These are phyloP conservation scores for Leptopterna dolabrata DNA, from an alignment of 2,888 invertebrate species.

Conservation along the genomic window DNA sequence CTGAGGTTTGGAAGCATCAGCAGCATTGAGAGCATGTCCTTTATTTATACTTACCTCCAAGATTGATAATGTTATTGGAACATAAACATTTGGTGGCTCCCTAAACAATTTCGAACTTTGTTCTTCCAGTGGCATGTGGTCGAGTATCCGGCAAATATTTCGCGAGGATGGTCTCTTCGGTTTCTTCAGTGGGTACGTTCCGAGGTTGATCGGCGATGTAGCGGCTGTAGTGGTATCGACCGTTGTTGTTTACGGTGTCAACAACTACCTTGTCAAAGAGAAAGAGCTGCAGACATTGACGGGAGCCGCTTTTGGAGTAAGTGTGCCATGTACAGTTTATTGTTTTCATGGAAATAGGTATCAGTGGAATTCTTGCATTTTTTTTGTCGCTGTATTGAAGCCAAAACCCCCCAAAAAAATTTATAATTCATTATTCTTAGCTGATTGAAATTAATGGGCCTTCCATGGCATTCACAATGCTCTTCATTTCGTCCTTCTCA, in stretches of 20 bases:
- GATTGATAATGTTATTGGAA: not conserved
- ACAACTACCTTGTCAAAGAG: conserved; percentile 83
- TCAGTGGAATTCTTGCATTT: no score
- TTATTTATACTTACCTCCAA: no score
- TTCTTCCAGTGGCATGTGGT: conserved; percentile 74
- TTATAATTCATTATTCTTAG: not conserved
- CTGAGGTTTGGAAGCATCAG: no score
- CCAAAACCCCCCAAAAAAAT: no score
- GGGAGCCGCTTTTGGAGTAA: conserved; percentile 45
- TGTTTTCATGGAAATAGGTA: no score
- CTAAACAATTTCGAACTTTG: no score
- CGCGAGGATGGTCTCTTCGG: conserved; percentile 87
- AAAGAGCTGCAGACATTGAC: conserved; percentile 68
- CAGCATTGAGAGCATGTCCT: no score
- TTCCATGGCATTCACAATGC: no score
- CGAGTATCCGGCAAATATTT: conserved; percentile 84
- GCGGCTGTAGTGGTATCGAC: conserved; percentile 83
- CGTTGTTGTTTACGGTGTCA: conserved; percentile 79
- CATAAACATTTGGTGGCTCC: no score
- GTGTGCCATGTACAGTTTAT: not conserved
- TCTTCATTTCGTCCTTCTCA: no score
- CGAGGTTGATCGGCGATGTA: conserved; percentile 86
- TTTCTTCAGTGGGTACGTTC: conserved; percentile 88
- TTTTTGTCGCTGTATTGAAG: no score
- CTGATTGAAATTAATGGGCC: conserved; percentile 9